Percentiles rank a stretch among this genome's conserved stretches.
Evolutionary conservation across 2,888 invertebrate species (phyloP).

Genomic region (Diarsia mendica): DNA sequence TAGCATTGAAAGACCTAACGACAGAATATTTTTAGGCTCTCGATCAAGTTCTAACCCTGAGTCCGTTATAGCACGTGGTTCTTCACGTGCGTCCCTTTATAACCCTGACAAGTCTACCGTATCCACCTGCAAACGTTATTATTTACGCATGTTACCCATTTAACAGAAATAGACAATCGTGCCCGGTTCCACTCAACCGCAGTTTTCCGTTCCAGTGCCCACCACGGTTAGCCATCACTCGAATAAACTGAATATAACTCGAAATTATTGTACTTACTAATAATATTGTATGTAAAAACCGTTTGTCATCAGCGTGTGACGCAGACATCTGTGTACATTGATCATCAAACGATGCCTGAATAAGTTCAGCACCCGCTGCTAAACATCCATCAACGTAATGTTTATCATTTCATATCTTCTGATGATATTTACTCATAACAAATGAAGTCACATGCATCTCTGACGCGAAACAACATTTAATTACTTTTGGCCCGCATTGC

Average conservation of each 20-base stretch:
- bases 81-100: constrained; percentile 9
- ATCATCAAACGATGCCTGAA: constrained; percentile 28
- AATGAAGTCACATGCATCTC: constrained; percentile 56
- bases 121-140: constrained; percentile 47
- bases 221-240: constrained; percentile 57
- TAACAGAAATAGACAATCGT: constrained; percentile 65
- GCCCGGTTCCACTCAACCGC: constrained; percentile 59
- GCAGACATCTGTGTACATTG: constrained; percentile 33
- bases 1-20: not conserved
- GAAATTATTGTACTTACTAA: constrained; percentile 53
- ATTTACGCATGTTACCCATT: constrained; percentile 62
- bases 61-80: constrained; percentile 1
- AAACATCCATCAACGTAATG: constrained; percentile 38
- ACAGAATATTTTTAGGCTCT: not conserved
- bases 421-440: constrained; percentile 47
- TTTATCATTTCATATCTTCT: constrained; percentile 33
- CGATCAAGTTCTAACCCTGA: not conserved
- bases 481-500: constrained; percentile 43
- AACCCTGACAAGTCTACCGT: constrained; percentile 37
- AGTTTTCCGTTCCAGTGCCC: constrained; percentile 55
- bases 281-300: constrained; percentile 27
- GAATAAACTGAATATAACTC: constrained; percentile 68
- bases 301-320: constrained; percentile 44
- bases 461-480: constrained; percentile 56
- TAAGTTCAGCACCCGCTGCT: constrained; percentile 35